phyloP scores from a whole-genome alignment of 2,113 vertebrate species.

The Ascaphus truei region DNA sequence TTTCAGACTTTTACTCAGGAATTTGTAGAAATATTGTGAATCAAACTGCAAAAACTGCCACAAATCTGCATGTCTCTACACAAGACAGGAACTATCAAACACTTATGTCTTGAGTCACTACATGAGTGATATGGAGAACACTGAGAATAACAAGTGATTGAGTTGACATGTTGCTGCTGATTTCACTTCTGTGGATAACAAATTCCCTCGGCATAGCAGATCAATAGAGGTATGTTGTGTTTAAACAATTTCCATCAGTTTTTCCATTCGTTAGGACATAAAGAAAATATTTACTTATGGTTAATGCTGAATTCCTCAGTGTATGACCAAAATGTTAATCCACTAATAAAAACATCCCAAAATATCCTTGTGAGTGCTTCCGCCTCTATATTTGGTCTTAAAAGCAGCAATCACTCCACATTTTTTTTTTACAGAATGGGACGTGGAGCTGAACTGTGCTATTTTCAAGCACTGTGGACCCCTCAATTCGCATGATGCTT shows the following conservation, averaged over 20 bases:
- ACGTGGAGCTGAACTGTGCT: too few species aligned
- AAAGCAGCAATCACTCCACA: too few species aligned
- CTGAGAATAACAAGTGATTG: not conserved
- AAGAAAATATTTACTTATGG: not conserved
- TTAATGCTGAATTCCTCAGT: not conserved
- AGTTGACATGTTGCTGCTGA: not conserved
- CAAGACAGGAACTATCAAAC: not conserved
- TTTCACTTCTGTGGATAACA: not conserved
- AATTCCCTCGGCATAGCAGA: too few species aligned
- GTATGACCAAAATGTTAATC: too few species aligned
- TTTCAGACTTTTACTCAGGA: too few species aligned
- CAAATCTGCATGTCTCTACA: not conserved
- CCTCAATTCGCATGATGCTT: too few species aligned
- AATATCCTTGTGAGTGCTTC: too few species aligned
- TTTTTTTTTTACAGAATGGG: too few species aligned
- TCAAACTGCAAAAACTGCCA: not conserved
- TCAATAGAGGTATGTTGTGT: too few species aligned
- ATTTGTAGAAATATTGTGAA: not conserved
- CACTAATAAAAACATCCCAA: too few species aligned
- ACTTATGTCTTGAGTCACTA: not conserved
- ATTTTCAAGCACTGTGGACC: too few species aligned
- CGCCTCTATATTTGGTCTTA: too few species aligned
- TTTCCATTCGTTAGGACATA: not conserved
- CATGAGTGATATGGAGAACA: not conserved
- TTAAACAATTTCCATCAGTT: not conserved